Conservation (phyloP, 2,888 invertebrate species). For the Sphinx pinastri region DNA sequence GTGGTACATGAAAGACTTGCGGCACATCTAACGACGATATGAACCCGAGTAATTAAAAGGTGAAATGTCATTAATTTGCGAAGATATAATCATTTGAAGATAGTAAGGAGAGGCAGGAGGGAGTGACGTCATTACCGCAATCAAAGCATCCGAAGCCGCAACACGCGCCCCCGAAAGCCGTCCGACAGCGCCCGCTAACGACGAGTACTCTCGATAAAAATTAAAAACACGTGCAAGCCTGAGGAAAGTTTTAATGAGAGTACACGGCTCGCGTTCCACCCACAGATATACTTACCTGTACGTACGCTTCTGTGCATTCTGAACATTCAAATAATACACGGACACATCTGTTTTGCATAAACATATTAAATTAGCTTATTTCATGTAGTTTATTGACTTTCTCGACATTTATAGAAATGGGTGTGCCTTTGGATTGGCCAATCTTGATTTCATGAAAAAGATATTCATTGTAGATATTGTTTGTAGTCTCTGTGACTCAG, state of each 20-base stretch:
- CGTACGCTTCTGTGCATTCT: constrained; percentile 31
- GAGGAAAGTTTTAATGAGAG: constrained; percentile 84
- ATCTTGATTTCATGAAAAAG: too few relatives aligned
- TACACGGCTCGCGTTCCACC: constrained; percentile 67
- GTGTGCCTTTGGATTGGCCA: too few relatives aligned
- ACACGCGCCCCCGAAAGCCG: constrained; percentile 51
- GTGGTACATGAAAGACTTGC: constrained; percentile 1
- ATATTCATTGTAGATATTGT: too few relatives aligned
- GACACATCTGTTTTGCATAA: not conserved
- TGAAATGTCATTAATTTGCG: constrained; percentile 67
- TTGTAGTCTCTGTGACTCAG: too few relatives aligned
- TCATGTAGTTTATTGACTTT: not conserved
- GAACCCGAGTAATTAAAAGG: constrained; percentile 50
- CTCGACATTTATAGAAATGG: too few relatives aligned
- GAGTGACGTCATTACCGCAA: constrained; percentile 83
- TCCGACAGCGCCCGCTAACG: constrained; percentile 63
- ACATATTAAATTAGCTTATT: not conserved
- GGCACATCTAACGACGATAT: constrained; percentile 16
- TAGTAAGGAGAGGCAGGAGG: constrained; percentile 69
- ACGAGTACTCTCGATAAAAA: constrained; percentile 84
- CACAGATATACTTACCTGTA: constrained; percentile 47
- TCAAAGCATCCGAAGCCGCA: constrained; percentile 77
- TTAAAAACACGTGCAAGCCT: constrained; percentile 84
- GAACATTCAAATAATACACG: constrained; percentile 11
- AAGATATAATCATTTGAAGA: constrained; percentile 76